These are phyloP conservation scores for Ictalurus punctatus DNA, from an alignment of 2,113 vertebrate species.

Conservation along the genomic window DNA sequence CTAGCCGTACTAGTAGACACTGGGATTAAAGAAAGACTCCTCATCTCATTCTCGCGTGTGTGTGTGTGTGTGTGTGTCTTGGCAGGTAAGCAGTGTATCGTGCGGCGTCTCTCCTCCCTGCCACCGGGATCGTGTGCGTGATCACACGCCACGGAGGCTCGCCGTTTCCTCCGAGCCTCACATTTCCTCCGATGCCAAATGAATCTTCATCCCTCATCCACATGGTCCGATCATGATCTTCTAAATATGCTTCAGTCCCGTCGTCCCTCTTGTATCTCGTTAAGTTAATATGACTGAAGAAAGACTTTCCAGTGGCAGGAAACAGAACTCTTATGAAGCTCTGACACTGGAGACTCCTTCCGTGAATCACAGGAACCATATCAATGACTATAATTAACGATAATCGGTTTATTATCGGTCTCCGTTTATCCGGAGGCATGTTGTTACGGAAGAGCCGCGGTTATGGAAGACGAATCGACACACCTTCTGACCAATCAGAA, in stretches of 20 bases:
- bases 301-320: background rate
- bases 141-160: slow-evolving; percentile 33
- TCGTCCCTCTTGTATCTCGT: background rate
- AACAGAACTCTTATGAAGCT: background rate
- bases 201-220: background rate
- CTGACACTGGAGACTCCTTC: slow-evolving; percentile 6
- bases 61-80: background rate
- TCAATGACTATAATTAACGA: background rate
- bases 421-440: background rate
- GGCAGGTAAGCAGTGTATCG: slow-evolving; percentile 90
- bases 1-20: background rate
- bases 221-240: background rate
- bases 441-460: background rate
- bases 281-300: too few species aligned
- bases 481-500: background rate
- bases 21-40: background rate
- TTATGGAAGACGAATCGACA: background rate
- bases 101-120: slow-evolving; percentile 85
- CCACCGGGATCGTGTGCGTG: slow-evolving; percentile 74
- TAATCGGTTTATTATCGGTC: background rate
- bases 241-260: background rate
- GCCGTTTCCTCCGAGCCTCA: background rate
- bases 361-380: background rate
- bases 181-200: background rate
- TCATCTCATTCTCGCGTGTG: background rate